Base-by-base conservation (phyloP, 2,113 vertebrate species). In the Ancistrus triradiatus region DNA sequence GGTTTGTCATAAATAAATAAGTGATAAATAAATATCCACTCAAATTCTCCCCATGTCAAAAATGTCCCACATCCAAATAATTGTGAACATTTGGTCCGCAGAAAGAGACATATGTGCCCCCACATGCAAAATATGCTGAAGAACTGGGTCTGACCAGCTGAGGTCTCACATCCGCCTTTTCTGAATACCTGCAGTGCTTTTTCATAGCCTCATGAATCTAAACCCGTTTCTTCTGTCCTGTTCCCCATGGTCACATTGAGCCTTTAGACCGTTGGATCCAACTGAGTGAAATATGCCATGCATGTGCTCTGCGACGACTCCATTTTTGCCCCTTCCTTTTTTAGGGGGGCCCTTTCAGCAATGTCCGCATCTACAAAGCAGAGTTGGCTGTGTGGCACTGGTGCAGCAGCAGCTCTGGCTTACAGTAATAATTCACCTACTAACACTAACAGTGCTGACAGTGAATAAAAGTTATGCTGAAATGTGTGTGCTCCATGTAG, bases 171-270 rank as follows among this genome's bases (percentile, higher is more conserved):
- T 38, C 33, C n/a, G 44, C 44, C 46, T n/a, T 27, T 19, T 28
- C 43, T 63, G 46, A 52, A 47, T 55, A 53, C 52, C 64, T 22
- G 59, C 46, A 14, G 44, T 48, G 58, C 6, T 57, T 15, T 58
- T 49, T 49, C 44, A 58, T n/a, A 66, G 24, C 1, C 6, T 22
- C 55, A 37, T 48, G 46, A 68, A 57, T 58, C 67, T 62, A 58
- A 25, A 6, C 17, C 27, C 43, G 58, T 55, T 68, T 61, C 21
- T 68, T 46, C 58, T 40, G 21, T 17, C 56, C 57, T 56, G 31
- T 48, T 72, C 13, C 17, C 35, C 48, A 25, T 22, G 42, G 58
- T 4, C 63, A 49, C 42, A 7, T 18, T 38, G 14, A 17, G 5
- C 7, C 1, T 21, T 49, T 38, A 15, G 10, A 33, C 11, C n/a